Evolutionary conservation across 2,797 vertebrate genomes (phyloP), one percentile per base, ranked within the genome.

Genomic region (Acrocephalus scirpaceus): DNA sequence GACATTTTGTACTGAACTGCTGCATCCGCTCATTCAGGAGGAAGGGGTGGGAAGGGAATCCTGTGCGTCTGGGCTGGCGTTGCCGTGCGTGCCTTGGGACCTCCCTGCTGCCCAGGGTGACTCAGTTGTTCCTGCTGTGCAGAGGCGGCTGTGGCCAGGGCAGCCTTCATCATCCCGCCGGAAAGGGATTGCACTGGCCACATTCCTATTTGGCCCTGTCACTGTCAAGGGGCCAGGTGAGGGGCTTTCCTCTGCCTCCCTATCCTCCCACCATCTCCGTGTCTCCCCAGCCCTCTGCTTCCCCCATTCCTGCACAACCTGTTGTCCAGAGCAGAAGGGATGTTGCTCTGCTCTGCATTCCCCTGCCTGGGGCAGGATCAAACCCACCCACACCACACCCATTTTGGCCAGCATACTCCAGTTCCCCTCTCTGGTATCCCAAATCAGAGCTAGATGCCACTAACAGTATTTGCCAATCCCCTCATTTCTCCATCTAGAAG

Each of bases 1-100:
- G 87, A 94, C 48, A 9, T 97, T 97, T 97, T 97, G 95, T 96
- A 97, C 95, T 79, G 72, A 93, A 32, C 50, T 61, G 73, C 38
- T 91, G 94, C 58, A 78, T 93, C 93, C 56, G 75, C 69, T 94
- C 54, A 30, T 92, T 94, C 0, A 1, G 85, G 87, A 94, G 87
- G 78, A 94, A 87, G 71, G 92, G 91, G 89, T 92, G 94, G 95
- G 92, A 76, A 89, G 94, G 80, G 93, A 91, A 91, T 93, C 88
- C 90, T 95, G 44, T 42, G 16, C 13, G 38, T 84, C 62, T 64
- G 90, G 38, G 61, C 87, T 13, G 71, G 44, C 14, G 16, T 16
- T 27, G 85, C 71, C 11, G 11, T 11, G 11, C 10, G 1, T 64
- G 82, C 27, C n/a, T 50, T 12, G 81, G 74, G 85, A 48, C 78